phyloP scores from a whole-genome alignment of 2,113 vertebrate genomes.

The Cygnus atratus region DNA sequence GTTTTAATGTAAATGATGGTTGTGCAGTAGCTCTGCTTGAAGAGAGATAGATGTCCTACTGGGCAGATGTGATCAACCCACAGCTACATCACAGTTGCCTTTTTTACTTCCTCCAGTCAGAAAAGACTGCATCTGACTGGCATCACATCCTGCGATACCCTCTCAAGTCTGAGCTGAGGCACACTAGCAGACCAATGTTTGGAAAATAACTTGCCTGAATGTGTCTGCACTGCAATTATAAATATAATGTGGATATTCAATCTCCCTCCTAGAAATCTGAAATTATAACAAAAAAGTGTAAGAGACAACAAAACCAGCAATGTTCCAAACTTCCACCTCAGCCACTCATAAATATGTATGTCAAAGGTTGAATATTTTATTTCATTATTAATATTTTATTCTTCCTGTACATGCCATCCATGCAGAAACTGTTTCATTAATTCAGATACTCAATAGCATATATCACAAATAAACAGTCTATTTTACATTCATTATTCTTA shows the following conservation, averaged over 20 bases:
- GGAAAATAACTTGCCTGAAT: background rate
- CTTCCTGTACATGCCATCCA: background rate
- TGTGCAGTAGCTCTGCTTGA: background rate
- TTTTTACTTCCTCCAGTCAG: background rate
- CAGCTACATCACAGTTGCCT: background rate
- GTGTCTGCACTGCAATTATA: background rate
- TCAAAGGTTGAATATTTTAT: background rate
- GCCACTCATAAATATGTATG: background rate
- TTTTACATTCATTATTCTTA: conserved; percentile 2
- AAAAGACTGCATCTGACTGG: background rate
- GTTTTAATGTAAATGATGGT: conserved; percentile 38
- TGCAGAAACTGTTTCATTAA: background rate
- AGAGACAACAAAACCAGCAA: background rate
- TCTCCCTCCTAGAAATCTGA: background rate
- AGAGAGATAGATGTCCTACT: conserved; percentile 36
- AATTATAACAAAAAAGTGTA: background rate
- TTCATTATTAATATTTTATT: background rate
- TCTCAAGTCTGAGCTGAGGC: background rate
- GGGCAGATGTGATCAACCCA: background rate
- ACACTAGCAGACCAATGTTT: background rate
- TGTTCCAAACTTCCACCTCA: background rate
- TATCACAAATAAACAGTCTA: background rate
- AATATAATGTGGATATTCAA: background rate
- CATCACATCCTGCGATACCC: background rate
- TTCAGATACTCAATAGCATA: background rate